Base-by-base conservation (phyloP, 2,888 invertebrate genomes). In the Sturmia bella region DNA sequence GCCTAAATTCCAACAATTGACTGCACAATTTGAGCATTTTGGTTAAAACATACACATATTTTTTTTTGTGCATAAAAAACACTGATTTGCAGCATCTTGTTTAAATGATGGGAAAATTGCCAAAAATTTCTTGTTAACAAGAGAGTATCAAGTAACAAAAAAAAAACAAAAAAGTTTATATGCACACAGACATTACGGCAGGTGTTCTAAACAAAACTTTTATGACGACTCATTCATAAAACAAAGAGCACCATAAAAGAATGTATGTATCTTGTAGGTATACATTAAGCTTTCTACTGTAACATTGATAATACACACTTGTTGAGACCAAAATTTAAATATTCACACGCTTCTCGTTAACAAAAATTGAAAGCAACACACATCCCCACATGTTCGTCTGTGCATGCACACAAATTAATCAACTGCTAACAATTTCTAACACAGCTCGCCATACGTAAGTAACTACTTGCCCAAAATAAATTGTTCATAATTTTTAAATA, bases 301-400 rank as follows among this genome's bases (percentile, higher is more conserved):
- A 50, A 21, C 9, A 9, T 37, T 17, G 27, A 68, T 21, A 27
- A 32, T 13, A 37, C 69, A 52, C 39, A n/a, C 19, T 43, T 43
- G 15, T 56, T 24, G 17, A 21, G 19, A 57, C 9, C 13, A 32
- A 37, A 73, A 66, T 74, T 61, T 48, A 39, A 66, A 74, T 78
- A 70, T 78, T 82, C 82, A 82, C 82, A 82, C 82, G 82, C 82
- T 78, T 70, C 82, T 74, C 78, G 54, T 66, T 73, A 24, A 13
- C 15, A 43, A 45, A 17, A 57, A 6, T 15, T 24, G 13, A 13
- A 15, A 9, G 24, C 24, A 52, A 21, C 39, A 66, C 13, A 48
- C 24, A 19, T 12, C n/a, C 19, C 6, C 39, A 24, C 11, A 3
- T 43, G n/a, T 17, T 7, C 32, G 43, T 19, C 32, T 24, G 19